Base-by-base conservation (phyloP, 2,888 invertebrate species). In the Diaperis boleti region DNA sequence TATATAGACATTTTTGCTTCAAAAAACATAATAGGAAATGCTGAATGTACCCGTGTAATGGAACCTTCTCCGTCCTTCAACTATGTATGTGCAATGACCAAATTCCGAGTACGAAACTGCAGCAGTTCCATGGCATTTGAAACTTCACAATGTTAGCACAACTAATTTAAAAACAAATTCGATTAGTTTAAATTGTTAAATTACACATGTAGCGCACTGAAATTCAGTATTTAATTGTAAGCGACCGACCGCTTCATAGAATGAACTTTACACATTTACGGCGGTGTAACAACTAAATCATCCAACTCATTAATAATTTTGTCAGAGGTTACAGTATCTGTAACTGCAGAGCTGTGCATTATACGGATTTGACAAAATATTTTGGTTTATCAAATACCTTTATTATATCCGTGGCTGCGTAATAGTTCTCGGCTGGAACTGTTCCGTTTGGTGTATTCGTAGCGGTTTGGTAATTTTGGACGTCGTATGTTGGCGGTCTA, bases 381-480 rank as follows among this genome's bases (percentile, higher is more conserved):
- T 37, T 52, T 29, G 18, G 54, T 42, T 54, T 54, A 54, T 54
- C 31, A 54, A 56, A 45, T 80, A 88, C 87, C 83, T 88, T 90
- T 73, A 91, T 86, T 73, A 92, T 91, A 76, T 92, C 92, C 1
- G 91, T 92, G 35, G 92, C 91, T 1, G 92, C 92, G 76, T 92
- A 92, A 80, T 90, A 91, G 74, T 88, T 89, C 76, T 88, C 88
- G 2, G 79, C 69, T 29, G 78, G 76, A 62, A 79, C 74, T 8
- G 74, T 69, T 11, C 78, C 78, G 56, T 79, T 79, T 26, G 78
- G 74, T 14, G 74, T 72, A 57, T 76, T 79, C 35, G 77, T 77
- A 22, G 81, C 76, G 29, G 78, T 77, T 68, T 80, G 77, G 70
- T 80, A 81, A 68, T 78, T 81, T 68, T 81, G 81, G 52, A 78